Evolutionary conservation across 2,888 invertebrate species (phyloP).

Genomic region (Mylabris sibirica): DNA sequence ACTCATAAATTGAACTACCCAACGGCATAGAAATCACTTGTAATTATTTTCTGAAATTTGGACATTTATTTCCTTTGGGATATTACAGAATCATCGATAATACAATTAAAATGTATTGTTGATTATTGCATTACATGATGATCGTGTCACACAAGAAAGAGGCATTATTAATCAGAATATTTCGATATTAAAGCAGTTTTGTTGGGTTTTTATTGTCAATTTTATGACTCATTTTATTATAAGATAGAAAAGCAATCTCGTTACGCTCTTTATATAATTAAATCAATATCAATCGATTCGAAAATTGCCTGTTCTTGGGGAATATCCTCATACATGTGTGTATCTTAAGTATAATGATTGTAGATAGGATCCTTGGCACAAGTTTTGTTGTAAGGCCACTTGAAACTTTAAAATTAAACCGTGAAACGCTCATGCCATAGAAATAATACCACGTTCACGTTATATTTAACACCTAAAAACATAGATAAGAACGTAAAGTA

Average conservation of each 20-base stretch:
- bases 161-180: not conserved
- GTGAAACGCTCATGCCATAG: not conserved
- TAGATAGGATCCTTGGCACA: not conserved
- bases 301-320: not conserved
- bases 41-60: conserved; percentile 49
- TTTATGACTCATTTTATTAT: conserved; percentile 42
- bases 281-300: conserved; percentile 24
- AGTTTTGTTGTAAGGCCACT: not conserved
- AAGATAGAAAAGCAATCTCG: conserved; percentile 38
- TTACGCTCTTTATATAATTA: conserved; percentile 43
- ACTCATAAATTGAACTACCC: conserved; percentile 56
- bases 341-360: not conserved
- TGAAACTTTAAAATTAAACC: conserved; percentile 7
- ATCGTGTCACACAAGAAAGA: not conserved
- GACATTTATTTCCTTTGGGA: conserved; percentile 42
- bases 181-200: not conserved
- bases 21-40: conserved; percentile 50
- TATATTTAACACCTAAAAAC: conserved; percentile 8
- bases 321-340: not conserved
- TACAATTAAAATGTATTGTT: not conserved
- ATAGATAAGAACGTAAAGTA: not conserved
- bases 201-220: conserved; percentile 10
- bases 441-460: conserved; percentile 1
- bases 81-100: conserved; percentile 37
- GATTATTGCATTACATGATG: not conserved